phyloP scores from a whole-genome alignment of 2,113 vertebrate genomes.

The Bufo gargarizans region DNA sequence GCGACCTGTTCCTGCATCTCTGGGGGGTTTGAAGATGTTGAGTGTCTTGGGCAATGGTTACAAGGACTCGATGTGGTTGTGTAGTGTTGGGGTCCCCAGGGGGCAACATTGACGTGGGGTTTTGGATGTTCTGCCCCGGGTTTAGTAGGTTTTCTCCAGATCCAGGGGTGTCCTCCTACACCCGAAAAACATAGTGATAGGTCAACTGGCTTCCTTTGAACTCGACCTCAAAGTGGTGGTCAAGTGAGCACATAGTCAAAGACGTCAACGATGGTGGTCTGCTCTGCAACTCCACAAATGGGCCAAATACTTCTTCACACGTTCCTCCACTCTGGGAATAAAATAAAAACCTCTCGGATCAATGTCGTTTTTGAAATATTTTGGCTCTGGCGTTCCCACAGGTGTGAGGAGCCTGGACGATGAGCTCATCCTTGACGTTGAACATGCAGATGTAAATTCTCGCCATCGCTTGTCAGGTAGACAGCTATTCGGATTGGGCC shows the following conservation, averaged over 20 bases:
- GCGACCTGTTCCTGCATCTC: no score
- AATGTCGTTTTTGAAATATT: constrained; percentile 7
- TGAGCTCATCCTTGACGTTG: not conserved
- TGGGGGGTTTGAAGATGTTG: no score
- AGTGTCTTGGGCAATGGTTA: no score
- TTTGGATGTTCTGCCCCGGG: not conserved
- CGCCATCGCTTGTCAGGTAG: not conserved
- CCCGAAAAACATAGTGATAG: no score
- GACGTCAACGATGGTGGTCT: not conserved
- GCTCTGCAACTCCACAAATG: not conserved
- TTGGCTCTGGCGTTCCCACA: not conserved
- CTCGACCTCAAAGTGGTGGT: not conserved
- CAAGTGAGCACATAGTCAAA: no score
- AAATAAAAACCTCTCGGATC: not conserved
- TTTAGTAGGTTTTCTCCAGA: not conserved
- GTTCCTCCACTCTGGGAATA: not conserved
- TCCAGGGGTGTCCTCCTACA: not conserved
- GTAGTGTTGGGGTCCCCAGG: not conserved
- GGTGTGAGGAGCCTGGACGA: not conserved
- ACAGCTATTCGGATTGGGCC: not conserved
- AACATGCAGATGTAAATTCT: not conserved
- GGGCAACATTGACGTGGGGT: not conserved
- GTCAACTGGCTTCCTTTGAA: no score
- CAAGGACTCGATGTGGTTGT: not conserved
- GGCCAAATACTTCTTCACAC: not conserved